phyloP scores from a whole-genome alignment of 2,888 invertebrate genomes.

The Labia minor region DNA sequence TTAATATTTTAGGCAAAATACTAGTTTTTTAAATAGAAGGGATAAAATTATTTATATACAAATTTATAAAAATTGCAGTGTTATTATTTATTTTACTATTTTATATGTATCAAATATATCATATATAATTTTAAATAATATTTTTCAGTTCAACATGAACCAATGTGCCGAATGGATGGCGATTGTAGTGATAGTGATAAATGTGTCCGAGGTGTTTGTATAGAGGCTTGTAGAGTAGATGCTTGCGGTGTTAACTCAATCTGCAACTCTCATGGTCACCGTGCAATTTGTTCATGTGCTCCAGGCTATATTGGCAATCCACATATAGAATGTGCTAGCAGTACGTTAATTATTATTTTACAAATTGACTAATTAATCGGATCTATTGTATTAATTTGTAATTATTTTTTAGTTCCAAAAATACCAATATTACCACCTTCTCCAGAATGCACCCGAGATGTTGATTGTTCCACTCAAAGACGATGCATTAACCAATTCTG shows the following conservation, averaged over 20 bases:
- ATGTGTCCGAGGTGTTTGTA: slow-evolving; percentile 63
- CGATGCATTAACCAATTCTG: slow-evolving; percentile 67
- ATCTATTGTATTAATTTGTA: not conserved
- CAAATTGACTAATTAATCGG: slow-evolving; percentile 24
- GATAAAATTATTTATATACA: too few relatives aligned
- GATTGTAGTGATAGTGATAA: slow-evolving; percentile 66
- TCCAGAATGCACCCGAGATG: slow-evolving; percentile 64
- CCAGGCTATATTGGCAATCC: slow-evolving; percentile 68
- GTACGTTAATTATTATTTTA: slow-evolving; percentile 35
- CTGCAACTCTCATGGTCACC: slow-evolving; percentile 64
- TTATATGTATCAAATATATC: too few relatives aligned
- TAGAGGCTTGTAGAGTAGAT: slow-evolving; percentile 66
- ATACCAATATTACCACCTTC: slow-evolving; percentile 35
- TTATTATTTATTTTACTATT: too few relatives aligned
- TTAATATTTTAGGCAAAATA: slow-evolving; percentile 4
- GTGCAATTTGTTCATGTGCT: slow-evolving; percentile 67
- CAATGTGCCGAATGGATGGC: slow-evolving; percentile 57
- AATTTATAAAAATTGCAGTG: too few relatives aligned
- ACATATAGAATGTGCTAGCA: slow-evolving; percentile 58
- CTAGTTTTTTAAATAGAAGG: too few relatives aligned
- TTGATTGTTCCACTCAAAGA: slow-evolving; percentile 63
- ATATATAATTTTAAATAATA: too few relatives aligned
- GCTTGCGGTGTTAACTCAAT: slow-evolving; percentile 74
- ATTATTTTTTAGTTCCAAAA: slow-evolving; percentile 36
- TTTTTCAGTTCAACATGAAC: slow-evolving; percentile 38